Base-by-base conservation (phyloP, 2,888 invertebrate species). In the Hemaris fuciformis region DNA sequence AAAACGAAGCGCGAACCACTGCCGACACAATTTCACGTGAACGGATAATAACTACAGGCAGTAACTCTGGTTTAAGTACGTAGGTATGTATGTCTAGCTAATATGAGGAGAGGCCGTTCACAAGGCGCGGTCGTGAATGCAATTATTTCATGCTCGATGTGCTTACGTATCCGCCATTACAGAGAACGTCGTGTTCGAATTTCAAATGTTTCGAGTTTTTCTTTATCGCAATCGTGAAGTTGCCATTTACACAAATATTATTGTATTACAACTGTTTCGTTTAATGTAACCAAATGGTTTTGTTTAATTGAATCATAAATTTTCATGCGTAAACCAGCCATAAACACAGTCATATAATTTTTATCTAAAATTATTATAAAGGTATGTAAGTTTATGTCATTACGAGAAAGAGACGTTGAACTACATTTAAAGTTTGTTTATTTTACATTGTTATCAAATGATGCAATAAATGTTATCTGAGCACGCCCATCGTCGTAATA, bases 81-180 rank as follows among this genome's bases (percentile, higher is more conserved):
- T 75, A 78, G 74, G 77, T 84, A 83, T 73, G 77, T 84, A 83
- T 73, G 72, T 76, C 78, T 79, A 83, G 77, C 76, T 77, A 81
- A 76, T 79, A 76, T 77, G 77, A 75, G 69, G 68, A 74, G 77
- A 82, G 81, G 81, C 84, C 83, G 84, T 81, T 83, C 79, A 77
- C 84, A 81, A 88, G 88, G 87, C 87, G 86, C 84, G 86, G 83
- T 84, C 83, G 81, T 79, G 81, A 83, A 84, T 88, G 87, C 88
- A 89, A 88, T 88, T 86, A 87, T 87, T 88, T 85, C 83, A 85
- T 85, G 85, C 84, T 83, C 81, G 79, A 82, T 83, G 83, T 81
- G 79, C 79, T 77, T 80, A 71, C 73, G 78, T 77, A 80, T 83
- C 87, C 87, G 88, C 87, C 84, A 87, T 88, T 79, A 84, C 80